A percentile compares a stretch with the other conserved stretches of the same genome.
These are phyloP conservation scores for Theonella swinhoei DNA, from an alignment of 37 sponge, comb jelly and placozoan species.

Conservation along the genomic window DNA sequence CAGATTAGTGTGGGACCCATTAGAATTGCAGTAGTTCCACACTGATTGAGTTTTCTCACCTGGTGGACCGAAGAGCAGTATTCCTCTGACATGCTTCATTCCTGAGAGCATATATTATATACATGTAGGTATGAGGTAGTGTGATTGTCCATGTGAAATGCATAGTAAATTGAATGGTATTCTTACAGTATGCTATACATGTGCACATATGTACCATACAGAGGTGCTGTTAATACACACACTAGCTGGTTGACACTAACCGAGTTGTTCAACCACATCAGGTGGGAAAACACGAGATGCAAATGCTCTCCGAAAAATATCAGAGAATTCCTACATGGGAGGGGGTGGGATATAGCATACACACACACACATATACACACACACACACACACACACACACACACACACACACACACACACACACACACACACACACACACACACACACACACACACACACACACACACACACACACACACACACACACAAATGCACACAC, in stretches of 20 bases:
- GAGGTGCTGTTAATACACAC: no score
- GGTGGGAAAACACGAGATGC: constrained; percentile 98
- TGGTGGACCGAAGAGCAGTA: constrained; percentile 92
- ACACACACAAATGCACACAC: background rate
- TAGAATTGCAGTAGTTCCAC: no score
- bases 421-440: no score
- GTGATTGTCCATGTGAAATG: no score
- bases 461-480: background rate
- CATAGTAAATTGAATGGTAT: no score
- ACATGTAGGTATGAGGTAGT: no score
- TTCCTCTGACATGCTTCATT: constrained; percentile 92
- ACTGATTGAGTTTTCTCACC: no score
- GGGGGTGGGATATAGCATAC: background rate
- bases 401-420: background rate
- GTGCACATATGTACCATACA: no score
- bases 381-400: background rate
- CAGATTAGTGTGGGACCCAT: no score
- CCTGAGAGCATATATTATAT: constrained; percentile 30
- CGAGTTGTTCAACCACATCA: constrained; percentile 90
- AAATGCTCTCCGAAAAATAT: constrained; percentile 97
- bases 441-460: background rate
- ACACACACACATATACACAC: background rate
- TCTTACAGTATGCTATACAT: background rate
- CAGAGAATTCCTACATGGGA: constrained; percentile 83
- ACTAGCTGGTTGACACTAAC: no score